Evolutionary conservation across 2,113 vertebrate species (phyloP).

Genomic region (Sapayoa aenigma): DNA sequence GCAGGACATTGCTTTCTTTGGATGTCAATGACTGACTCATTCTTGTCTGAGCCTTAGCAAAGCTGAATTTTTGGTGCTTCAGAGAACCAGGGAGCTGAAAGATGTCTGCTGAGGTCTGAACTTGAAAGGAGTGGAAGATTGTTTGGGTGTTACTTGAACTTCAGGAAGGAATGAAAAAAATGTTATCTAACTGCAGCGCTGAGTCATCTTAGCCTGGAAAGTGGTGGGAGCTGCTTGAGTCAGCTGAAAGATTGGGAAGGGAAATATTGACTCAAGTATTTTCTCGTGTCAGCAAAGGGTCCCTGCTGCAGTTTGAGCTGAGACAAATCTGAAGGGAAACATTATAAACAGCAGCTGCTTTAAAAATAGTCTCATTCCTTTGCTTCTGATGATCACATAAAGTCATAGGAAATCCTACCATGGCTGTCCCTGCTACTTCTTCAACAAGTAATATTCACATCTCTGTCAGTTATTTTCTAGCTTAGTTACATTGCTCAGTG

Average conservation of each 20-base stretch:
- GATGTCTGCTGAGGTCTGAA: neutral
- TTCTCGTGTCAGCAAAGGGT: neutral
- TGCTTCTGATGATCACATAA: neutral
- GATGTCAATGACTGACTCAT: neutral
- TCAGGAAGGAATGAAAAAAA: neutral
- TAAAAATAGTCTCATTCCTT: neutral
- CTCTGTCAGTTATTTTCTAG: neutral
- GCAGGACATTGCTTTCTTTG: neutral
- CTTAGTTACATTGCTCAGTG: neutral
- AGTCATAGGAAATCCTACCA: neutral
- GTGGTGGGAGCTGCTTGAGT: neutral
- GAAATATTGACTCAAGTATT: neutral
- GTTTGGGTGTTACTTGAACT: neutral
- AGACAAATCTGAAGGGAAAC: neutral
- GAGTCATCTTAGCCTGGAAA: neutral
- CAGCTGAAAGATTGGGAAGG: neutral
- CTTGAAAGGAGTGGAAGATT: neutral
- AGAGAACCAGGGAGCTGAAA: neutral
- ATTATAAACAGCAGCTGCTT: neutral
- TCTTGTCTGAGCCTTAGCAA: neutral
- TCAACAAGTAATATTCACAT: neutral
- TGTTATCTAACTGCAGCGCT: neutral
- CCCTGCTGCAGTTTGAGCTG: neutral
- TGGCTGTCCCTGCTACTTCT: neutral
- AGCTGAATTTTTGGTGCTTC: neutral